These are phyloP conservation scores for Alviniconcha strummeri DNA, from an alignment of 2,888 invertebrate genomes.

Conservation along the genomic window DNA sequence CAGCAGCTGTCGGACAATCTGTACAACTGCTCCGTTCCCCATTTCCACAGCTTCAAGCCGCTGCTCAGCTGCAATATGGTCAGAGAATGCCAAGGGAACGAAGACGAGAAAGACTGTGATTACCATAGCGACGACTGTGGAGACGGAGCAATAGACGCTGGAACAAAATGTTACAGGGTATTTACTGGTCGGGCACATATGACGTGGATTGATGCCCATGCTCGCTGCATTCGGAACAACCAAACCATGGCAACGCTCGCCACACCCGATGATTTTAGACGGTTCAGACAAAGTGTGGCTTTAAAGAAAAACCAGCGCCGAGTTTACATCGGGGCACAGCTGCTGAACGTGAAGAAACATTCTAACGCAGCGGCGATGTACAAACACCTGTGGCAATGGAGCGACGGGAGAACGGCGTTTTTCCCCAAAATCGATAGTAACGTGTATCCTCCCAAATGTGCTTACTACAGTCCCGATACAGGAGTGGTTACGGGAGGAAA, in stretches of 20 bases:
- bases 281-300: background rate
- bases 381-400: slow-evolving; percentile 7
- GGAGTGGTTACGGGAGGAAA: too few relatives aligned
- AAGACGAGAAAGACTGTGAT: slow-evolving; percentile 7
- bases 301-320: background rate
- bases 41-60: background rate
- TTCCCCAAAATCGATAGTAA: background rate
- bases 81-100: background rate
- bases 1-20: background rate
- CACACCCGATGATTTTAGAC: background rate
- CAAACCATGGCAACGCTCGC: too few relatives aligned
- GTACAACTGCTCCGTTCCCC: slow-evolving; percentile 14
- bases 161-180: slow-evolving; percentile 7
- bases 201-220: background rate
- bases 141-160: background rate
- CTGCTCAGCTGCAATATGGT: slow-evolving; percentile 8
- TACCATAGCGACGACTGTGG: background rate
- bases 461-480: too few relatives aligned
- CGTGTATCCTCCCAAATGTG: background rate
- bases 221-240: background rate
- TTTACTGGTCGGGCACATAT: too few relatives aligned
- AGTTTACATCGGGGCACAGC: background rate
- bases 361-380: background rate
- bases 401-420: background rate
- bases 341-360: too few relatives aligned